These are phyloP conservation scores for Drosophila quinaria DNA, from an alignment of 2,888 invertebrate species.

Conservation along the genomic window DNA sequence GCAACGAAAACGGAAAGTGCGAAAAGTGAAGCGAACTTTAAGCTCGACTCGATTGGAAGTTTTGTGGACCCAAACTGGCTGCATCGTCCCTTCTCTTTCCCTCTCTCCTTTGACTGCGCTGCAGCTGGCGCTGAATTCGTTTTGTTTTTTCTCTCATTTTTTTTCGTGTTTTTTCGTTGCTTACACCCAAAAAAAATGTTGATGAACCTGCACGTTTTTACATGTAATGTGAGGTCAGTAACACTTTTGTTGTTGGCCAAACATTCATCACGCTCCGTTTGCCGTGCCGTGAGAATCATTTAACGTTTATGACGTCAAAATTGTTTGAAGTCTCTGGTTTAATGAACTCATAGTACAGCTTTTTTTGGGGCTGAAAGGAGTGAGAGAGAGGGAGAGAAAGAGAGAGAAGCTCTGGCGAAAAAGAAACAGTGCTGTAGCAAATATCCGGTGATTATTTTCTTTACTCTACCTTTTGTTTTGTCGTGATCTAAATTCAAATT, in stretches of 20 bases:
- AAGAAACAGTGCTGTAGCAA: conserved; percentile 4
- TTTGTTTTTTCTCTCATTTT: conserved; percentile 20
- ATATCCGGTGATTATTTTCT: conserved; percentile 40
- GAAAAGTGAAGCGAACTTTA: conserved; percentile 77
- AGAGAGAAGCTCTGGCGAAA: neutral
- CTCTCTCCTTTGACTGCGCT: neutral
- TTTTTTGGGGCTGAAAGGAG: conserved; percentile 9
- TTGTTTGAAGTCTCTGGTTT: conserved; percentile 57
- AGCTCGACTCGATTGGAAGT: conserved; percentile 31
- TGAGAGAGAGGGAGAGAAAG: neutral
- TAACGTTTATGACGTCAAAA: conserved; percentile 69
- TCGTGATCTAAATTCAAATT: conserved; percentile 34
- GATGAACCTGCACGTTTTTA: conserved; percentile 74
- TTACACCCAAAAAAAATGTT: conserved; percentile 33
- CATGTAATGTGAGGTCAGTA: conserved; percentile 81
- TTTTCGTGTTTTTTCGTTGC: neutral
- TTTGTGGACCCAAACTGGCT: conserved; percentile 4
- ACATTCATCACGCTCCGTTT: conserved; percentile 77
- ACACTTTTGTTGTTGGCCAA: conserved; percentile 73
- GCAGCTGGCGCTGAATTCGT: conserved; percentile 23
- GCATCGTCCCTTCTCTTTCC: neutral
- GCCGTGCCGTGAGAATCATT: conserved; percentile 53
- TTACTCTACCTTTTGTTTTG: conserved; percentile 21
- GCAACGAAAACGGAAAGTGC: conserved; percentile 80
- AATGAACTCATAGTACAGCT: conserved; percentile 73